These are phyloP conservation scores for Notothenia coriiceps DNA, from an alignment of 2,113 vertebrate species.

Conservation along the genomic window DNA sequence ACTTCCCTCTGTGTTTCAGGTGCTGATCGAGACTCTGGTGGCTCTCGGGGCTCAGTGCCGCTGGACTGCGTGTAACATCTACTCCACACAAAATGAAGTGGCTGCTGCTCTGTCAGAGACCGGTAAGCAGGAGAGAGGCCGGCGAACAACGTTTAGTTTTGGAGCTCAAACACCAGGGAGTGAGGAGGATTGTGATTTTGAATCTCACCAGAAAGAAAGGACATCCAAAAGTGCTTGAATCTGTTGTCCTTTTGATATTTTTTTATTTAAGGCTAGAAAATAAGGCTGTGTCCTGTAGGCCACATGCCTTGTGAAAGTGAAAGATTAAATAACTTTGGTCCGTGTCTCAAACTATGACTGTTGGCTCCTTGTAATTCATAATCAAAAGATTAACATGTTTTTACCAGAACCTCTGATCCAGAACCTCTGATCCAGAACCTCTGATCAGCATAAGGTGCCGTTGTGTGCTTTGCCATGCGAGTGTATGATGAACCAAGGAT, in stretches of 20 bases:
- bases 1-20: conserved; percentile 77
- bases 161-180: not conserved
- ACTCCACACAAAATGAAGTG: conserved; percentile 98
- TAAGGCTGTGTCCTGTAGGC: too few relatives aligned
- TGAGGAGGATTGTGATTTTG: not conserved
- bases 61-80: conserved; percentile 99
- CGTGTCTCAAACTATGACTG: too few relatives aligned
- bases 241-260: too few relatives aligned
- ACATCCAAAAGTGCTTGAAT: too few relatives aligned
- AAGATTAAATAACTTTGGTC: too few relatives aligned
- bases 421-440: too few relatives aligned
- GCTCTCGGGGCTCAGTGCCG: conserved; percentile 97
- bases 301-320: too few relatives aligned
- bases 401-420: not conserved
- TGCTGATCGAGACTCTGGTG: conserved; percentile 96
- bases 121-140: conserved; percentile 50
- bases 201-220: too few relatives aligned
- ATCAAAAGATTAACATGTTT: not conserved
- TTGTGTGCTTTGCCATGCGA: not conserved
- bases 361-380: too few relatives aligned
- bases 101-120: conserved; percentile 93
- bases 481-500: conserved; percentile 22
- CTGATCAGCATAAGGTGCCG: not conserved
- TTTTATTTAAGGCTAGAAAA: too few relatives aligned
- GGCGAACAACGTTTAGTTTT: not conserved